Evolutionary conservation across 2,888 invertebrate genomes (phyloP), one percentile per base, ranked within the genome.

Genomic region (Podotricha telesiphe): DNA sequence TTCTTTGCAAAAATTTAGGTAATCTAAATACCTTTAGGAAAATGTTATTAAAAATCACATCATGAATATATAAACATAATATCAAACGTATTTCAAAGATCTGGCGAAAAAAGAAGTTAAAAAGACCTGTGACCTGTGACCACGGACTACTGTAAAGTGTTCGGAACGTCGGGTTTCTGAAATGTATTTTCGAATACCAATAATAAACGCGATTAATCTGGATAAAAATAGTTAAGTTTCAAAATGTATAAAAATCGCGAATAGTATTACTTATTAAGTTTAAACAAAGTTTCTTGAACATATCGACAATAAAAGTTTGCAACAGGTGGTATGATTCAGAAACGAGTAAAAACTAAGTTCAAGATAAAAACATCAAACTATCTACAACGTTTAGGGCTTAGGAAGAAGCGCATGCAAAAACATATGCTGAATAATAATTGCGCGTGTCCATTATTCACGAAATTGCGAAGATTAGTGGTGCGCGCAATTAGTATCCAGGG

Each of bases 401-500:
- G 66, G 56, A 70, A 66, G 56, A 62, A 75, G 74, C 73, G 70
- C 78, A 77, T 78, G 77, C 79, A 78, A 65, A 69, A 75, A 73
- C 65, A 67, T 69, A 67, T 55, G 53, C 65, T 67, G 77, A 75
- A 78, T 77, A 78, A 75, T 76, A 73, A 76, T 78, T 76, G 77
- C 78, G 76, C 73, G 73, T 65, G 72, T 68, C 71, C 70, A 74
- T 74, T 69, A 51, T 65, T 68, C 73, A 67, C 63, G 68, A 70
- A 70, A 70, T 64, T 63, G 20, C 40, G 56, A 72, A 75, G 75
- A 71, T 73, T 76, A 70, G 78, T 76, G 78, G 76, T 78, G 71
- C 79, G 78, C 79, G 80, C 80, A 82, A 81, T 81, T 79, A 81
- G 77, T 88, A 88, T 86, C 85, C 87, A 86, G 76, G 76, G 74